phyloP scores from a whole-genome alignment of 2,797 vertebrate genomes.

The Amphiprion clarkii region DNA sequence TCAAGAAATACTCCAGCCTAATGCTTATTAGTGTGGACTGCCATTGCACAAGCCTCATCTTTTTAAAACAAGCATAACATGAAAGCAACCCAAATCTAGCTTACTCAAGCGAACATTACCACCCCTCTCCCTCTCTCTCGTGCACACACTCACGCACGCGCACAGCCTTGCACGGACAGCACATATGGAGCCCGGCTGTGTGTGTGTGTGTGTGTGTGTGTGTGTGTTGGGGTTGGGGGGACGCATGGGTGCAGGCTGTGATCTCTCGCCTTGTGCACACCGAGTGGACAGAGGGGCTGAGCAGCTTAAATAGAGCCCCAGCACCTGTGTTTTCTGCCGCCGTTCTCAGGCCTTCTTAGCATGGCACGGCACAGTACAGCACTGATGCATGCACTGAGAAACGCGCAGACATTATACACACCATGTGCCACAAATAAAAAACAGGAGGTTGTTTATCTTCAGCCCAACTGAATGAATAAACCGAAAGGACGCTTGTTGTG shows the following conservation, averaged over 20 bases:
- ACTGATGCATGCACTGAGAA: conserved; percentile 42
- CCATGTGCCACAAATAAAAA: conserved; percentile 32
- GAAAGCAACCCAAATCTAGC: conserved; percentile 78
- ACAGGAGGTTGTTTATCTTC: conserved; percentile 7
- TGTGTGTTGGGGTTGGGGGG: conserved; percentile 33
- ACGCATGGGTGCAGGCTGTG: conserved; percentile 70
- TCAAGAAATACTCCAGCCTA: conserved; percentile 75
- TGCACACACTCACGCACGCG: conserved; percentile 27
- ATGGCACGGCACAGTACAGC: conserved; percentile 53
- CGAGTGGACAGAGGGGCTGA: conserved; percentile 80
- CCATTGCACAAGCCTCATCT: conserved; percentile 77
- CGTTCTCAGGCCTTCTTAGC: conserved; percentile 78
- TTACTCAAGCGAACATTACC: conserved; percentile 71
- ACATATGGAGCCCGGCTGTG: conserved; percentile 50
- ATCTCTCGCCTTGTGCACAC: conserved; percentile 84
- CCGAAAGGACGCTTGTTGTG: background rate
- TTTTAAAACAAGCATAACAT: conserved; percentile 84
- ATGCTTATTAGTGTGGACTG: conserved; percentile 84
- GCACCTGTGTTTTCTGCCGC: conserved; percentile 83
- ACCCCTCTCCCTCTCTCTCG: background rate
- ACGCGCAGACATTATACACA: conserved; percentile 24
- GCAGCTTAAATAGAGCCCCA: conserved; percentile 79
- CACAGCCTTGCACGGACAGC: conserved; percentile 39
- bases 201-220: conserved; percentile 29
- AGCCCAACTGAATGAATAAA: conserved; percentile 20